These are phyloP conservation scores for Mormyrus lacerda DNA, from an alignment of 2,113 vertebrate species.

Conservation along the genomic window DNA sequence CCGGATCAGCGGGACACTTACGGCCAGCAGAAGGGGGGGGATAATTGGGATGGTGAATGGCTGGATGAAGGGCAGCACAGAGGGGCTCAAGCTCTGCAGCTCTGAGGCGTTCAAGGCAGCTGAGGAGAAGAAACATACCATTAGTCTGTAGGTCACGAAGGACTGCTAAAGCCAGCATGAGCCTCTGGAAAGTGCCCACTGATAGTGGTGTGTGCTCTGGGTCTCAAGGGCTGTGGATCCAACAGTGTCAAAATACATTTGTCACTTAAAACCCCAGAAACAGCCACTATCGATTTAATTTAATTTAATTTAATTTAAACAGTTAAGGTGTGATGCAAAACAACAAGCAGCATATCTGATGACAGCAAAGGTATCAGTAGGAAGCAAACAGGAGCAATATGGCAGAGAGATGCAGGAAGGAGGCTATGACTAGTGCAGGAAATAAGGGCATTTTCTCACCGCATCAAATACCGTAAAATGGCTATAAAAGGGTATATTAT, in stretches of 20 bases:
- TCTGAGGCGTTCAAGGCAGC: conserved; percentile 44
- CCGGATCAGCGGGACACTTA: conserved; percentile 27
- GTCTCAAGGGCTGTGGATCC: not conserved
- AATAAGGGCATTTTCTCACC: too few species aligned
- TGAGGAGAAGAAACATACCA: conserved; percentile 21
- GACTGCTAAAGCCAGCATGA: not conserved
- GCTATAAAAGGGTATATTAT: too few species aligned
- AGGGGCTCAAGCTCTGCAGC: conserved; percentile 34
- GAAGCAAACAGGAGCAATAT: not conserved
- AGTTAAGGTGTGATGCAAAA: not conserved
- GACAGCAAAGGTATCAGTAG: not conserved
- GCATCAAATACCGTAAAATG: too few species aligned
- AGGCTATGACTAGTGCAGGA: not conserved
- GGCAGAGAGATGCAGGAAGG: not conserved
- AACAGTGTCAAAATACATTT: not conserved
- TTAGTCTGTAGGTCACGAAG: not conserved
- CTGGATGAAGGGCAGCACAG: conserved; percentile 44
- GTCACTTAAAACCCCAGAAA: not conserved
- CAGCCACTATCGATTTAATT: not conserved
- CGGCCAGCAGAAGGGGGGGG: conserved; percentile 36
- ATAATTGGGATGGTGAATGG: conserved; percentile 40
- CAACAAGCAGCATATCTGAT: not conserved
- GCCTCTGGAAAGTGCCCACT: not conserved
- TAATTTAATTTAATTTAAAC: too few species aligned
- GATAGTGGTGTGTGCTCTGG: not conserved